phyloP scores from a whole-genome alignment of 2,113 vertebrate genomes.

The Toxotes chatareus region DNA sequence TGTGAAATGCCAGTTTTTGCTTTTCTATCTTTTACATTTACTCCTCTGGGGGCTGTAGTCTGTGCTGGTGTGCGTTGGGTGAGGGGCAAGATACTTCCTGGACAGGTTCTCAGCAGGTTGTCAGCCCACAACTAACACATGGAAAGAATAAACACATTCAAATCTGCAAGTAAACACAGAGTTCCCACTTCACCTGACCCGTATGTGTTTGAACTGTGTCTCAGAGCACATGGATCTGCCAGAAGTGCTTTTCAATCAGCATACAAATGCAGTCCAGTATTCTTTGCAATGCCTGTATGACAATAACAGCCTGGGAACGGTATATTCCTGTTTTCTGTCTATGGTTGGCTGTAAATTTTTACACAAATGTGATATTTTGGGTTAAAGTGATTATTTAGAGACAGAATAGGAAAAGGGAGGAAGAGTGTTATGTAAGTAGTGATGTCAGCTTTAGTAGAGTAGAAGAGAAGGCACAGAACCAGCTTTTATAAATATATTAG shows the following conservation, averaged over 20 bases:
- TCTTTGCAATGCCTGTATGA: background rate
- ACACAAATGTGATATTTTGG: background rate
- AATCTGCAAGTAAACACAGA: background rate
- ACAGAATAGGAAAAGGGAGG: constrained; percentile 1
- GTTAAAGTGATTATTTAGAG: constrained; percentile 5
- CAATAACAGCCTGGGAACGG: background rate
- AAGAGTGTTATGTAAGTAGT: background rate
- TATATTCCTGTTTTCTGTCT: background rate
- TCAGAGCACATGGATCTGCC: background rate
- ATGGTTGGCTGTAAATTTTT: background rate
- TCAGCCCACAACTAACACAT: background rate
- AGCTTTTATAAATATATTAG: background rate
- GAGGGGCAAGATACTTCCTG: background rate
- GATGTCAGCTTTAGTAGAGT: background rate
- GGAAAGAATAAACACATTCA: background rate
- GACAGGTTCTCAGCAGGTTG: background rate
- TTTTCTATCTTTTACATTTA: too few species aligned
- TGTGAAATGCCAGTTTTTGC: background rate
- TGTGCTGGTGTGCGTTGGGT: background rate
- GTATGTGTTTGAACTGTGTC: background rate
- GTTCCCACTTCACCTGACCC: background rate
- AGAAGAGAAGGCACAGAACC: background rate
- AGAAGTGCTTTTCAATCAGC: background rate
- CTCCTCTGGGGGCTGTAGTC: background rate
- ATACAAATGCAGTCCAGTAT: background rate